These are phyloP conservation scores for Drosophila sp. DNA, from an alignment of 1,140 invertebrate species.

Conservation along the genomic window DNA sequence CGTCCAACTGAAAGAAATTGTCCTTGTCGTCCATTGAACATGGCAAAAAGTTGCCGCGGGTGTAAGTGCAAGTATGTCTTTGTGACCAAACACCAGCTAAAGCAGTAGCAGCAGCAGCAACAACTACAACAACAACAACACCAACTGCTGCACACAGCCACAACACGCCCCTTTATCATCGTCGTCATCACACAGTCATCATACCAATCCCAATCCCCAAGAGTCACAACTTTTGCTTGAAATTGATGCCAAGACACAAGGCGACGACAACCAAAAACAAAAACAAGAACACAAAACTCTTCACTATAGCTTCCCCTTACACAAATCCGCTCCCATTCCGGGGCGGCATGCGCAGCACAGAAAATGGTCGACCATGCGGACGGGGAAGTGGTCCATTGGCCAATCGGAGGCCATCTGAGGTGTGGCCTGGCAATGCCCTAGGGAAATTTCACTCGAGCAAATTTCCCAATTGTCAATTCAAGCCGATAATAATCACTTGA, in stretches of 20 bases:
- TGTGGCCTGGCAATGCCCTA: constrained; percentile 59
- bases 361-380: constrained; percentile 68
- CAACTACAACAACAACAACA: constrained; percentile 24
- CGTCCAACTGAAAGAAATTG: constrained; percentile 66
- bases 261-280: constrained; percentile 25
- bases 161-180: constrained; percentile 36
- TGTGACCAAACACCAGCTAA: constrained; percentile 45
- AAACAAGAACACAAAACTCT: constrained; percentile 20
- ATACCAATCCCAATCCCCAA: not conserved
- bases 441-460: constrained; percentile 70
- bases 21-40: constrained; percentile 54
- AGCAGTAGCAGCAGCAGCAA: constrained; percentile 27
- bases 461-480: constrained; percentile 56
- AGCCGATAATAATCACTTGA: constrained; percentile 75
- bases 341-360: constrained; percentile 41
- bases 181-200: constrained; percentile 1
- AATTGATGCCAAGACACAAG: constrained; percentile 69
- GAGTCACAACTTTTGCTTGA: constrained; percentile 42
- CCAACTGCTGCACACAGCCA: constrained; percentile 16
- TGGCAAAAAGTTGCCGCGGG: constrained; percentile 65
- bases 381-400: constrained; percentile 56
- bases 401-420: constrained; percentile 64
- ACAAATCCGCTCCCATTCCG: constrained; percentile 28
- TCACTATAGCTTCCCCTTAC: constrained; percentile 50
- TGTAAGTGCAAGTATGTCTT: constrained; percentile 64